Conservation (phyloP, 2,888 invertebrate genomes). For the Unio delphinus region DNA sequence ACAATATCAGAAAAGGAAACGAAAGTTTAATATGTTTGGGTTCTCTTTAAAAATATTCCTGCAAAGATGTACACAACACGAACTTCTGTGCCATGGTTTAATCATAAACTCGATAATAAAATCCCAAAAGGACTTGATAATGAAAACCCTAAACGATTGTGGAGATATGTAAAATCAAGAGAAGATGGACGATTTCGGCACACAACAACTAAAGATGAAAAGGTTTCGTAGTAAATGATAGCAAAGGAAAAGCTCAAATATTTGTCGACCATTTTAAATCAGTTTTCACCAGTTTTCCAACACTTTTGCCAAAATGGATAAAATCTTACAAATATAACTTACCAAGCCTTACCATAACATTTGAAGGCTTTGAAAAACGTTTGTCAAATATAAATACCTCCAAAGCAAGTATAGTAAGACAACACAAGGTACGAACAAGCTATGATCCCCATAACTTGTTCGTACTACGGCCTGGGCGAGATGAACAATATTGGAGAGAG, state of each 20-base stretch:
- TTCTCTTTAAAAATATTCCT: slow-evolving; percentile 4
- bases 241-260: slow-evolving; percentile 24
- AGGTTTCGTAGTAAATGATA: slow-evolving; percentile 16
- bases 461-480: too few species aligned
- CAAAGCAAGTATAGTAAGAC: slow-evolving; percentile 8
- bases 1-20: too few species aligned
- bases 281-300: slow-evolving; percentile 15
- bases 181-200: slow-evolving; percentile 24
- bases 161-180: slow-evolving; percentile 26
- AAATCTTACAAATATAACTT: slow-evolving; percentile 1
- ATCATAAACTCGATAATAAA: slow-evolving; percentile 11
- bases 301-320: slow-evolving; percentile 1
- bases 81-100: slow-evolving; percentile 14
- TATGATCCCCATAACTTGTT: too few species aligned
- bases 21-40: too few species aligned
- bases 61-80: slow-evolving; percentile 7
- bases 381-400: slow-evolving; percentile 12
- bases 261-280: slow-evolving; percentile 26
- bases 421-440: too few species aligned
- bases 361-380: slow-evolving; percentile 7
- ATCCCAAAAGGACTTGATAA: slow-evolving; percentile 21
- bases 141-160: slow-evolving; percentile 31
- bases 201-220: slow-evolving; percentile 19
- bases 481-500: too few species aligned
- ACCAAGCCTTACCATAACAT: background rate